Base-by-base conservation (phyloP, 2,113 vertebrate species). In the Prionailurus viverrinus region DNA sequence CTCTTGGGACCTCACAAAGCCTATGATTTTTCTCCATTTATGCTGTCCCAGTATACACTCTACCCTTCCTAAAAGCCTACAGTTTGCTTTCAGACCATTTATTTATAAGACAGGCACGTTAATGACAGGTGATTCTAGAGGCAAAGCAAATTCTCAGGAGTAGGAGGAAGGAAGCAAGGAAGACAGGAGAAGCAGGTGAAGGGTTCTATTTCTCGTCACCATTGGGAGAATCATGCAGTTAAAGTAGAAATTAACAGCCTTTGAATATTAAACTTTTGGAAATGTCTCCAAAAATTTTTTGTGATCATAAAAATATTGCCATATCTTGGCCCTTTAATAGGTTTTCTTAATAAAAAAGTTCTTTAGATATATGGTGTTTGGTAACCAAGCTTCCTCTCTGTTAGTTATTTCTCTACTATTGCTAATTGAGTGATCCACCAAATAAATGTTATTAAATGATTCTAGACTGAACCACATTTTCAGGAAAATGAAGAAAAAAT, bases 21-120 rank as follows among this genome's bases (percentile, higher is more conserved):
- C 4, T 51, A 9, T 2, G 18, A 4, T 23, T 23, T 2, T 3
- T 63, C 19, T 36, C 10, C n/a, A 73, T 25, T n/a, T 58, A 45
- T 1, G 11, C 13, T 51, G 7, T 11, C 15, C 23, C 5, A 74
- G 4, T 65, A 4, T 13, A 21, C 4, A 14, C 11, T 16, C 10
- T 7, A 31, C 15, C 15, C 45, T 58, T 29, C 53, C 29, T 51
- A 25, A 91, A 95, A 63, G 39, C 14, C 66, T 27, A 27, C 1
- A 9, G 23, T 74, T 92, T 85, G 4, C 23, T 19, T 83, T 31
- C 27, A 36, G 55, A 13, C 48, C 53, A 82, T 23, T 80, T 33
- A 68, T 41, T 27, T 23, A 21, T 36, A 92, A 86, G 61, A 14
- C 1, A 39, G 36, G 45, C 25, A 29, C 4, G 11, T 41, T 36